phyloP scores from a whole-genome alignment of 64 coral and sea anemone species.

The Actinia tenebrosa region DNA sequence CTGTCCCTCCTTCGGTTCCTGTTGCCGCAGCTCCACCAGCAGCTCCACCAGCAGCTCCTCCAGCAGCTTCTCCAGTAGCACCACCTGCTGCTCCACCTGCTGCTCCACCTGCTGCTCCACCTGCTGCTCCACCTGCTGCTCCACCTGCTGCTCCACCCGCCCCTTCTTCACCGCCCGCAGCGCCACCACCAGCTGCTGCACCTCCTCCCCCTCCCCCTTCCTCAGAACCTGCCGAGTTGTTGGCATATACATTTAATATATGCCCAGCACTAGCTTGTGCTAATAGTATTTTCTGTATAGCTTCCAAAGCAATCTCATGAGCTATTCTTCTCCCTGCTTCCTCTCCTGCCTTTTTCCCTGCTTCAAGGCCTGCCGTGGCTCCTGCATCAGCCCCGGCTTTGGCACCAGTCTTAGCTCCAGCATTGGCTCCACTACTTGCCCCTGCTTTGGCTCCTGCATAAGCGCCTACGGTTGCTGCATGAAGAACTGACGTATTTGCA shows the following conservation, averaged over 20 bases:
- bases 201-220: slow-evolving; percentile 26
- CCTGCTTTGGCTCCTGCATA: slow-evolving; percentile 81
- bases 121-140: neutral
- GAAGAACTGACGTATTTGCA: slow-evolving; percentile 47
- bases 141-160: neutral
- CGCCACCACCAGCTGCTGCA: slow-evolving; percentile 18
- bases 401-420: slow-evolving; percentile 76
- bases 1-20: neutral
- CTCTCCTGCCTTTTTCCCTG: slow-evolving; percentile 74
- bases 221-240: slow-evolving; percentile 12
- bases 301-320: slow-evolving; percentile 72
- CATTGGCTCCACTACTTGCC: slow-evolving; percentile 51
- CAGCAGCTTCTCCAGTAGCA: neutral
- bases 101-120: neutral
- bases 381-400: slow-evolving; percentile 78
- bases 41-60: neutral
- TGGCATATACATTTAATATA: slow-evolving; percentile 59
- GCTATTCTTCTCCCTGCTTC: slow-evolving; percentile 71
- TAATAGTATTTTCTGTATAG: slow-evolving; percentile 67
- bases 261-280: slow-evolving; percentile 57
- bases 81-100: slow-evolving; percentile 5
- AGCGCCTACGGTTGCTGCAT: slow-evolving; percentile 67
- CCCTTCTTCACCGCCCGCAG: neutral
- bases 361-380: slow-evolving; percentile 75
- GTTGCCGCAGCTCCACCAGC: neutral